Percentiles rank a stretch among this genome's conserved stretches.
Conservation (phyloP, 2,888 invertebrate genomes). For the Tenthredo notha region DNA sequence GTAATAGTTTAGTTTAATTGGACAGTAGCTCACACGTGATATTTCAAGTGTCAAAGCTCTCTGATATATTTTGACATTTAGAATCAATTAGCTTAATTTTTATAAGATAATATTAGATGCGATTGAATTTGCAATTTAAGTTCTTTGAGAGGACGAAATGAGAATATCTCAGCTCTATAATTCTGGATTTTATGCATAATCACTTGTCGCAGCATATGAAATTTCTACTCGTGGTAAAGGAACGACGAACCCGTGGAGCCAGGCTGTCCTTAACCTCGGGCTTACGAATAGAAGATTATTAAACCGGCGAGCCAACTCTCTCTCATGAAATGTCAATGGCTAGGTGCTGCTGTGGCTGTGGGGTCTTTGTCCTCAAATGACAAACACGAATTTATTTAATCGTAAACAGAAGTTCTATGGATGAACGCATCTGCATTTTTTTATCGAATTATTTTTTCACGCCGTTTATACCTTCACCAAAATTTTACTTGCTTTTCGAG, state of each 20-base stretch:
- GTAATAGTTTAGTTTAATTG: not conserved
- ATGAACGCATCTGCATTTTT: not conserved
- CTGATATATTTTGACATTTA: not conserved
- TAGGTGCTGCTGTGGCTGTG: constrained; percentile 11
- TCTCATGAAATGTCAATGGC: constrained; percentile 51
- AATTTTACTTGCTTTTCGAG: not conserved
- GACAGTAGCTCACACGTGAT: not conserved
- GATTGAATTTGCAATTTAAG: not conserved
- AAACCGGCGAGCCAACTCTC: constrained; percentile 44
- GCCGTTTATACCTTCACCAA: not conserved
- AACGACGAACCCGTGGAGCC: constrained; percentile 14
- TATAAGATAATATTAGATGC: not conserved
- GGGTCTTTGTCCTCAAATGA: constrained; percentile 53
- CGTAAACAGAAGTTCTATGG: not conserved
- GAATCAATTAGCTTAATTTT: not conserved
- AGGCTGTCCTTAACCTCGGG: constrained; percentile 54
- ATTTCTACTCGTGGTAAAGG: not conserved
- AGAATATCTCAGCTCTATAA: not conserved
- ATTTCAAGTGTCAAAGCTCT: not conserved
- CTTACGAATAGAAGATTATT: constrained; percentile 47
- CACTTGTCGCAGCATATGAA: not conserved
- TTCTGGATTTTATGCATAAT: constrained; percentile 16
- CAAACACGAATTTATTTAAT: constrained; percentile 42
- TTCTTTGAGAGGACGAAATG: not conserved
- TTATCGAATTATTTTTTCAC: not conserved